These are phyloP conservation scores for Pseudococcus longispinus DNA, from an alignment of 2,888 invertebrate genomes.

Conservation along the genomic window DNA sequence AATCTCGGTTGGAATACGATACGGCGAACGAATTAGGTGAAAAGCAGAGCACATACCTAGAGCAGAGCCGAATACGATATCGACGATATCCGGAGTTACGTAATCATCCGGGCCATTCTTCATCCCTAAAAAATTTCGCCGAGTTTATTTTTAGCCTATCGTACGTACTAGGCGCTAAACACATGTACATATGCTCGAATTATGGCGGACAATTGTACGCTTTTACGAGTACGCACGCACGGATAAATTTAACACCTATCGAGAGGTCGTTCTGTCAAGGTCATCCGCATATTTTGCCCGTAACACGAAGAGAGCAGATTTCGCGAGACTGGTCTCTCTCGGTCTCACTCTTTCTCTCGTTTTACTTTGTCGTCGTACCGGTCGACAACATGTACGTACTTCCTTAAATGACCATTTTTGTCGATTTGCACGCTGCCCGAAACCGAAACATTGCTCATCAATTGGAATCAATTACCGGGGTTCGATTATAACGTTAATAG, in stretches of 20 bases:
- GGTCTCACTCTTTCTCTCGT: background rate
- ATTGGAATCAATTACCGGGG: background rate
- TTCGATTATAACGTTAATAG: background rate
- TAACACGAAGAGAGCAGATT: background rate
- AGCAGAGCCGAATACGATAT: background rate
- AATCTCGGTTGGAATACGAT: background rate
- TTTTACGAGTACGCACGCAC: background rate
- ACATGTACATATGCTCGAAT: background rate
- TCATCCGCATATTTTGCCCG: conserved; percentile 33
- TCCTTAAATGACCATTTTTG: background rate
- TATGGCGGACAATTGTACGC: background rate
- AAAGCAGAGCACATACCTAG: background rate
- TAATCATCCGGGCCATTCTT: background rate
- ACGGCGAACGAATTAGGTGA: background rate
- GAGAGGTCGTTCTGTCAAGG: conserved; percentile 41
- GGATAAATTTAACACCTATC: conserved; percentile 31
- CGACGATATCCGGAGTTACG: background rate
- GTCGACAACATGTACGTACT: background rate
- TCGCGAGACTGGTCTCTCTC: background rate
- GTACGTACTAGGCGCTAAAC: background rate
- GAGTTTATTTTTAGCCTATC: background rate
- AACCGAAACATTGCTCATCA: background rate
- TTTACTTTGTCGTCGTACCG: background rate
- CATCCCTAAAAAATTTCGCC: conserved; percentile 4
- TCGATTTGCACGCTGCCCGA: background rate